Conservation (phyloP, 2,113 vertebrate genomes). For the Phyllostomus discolor region DNA sequence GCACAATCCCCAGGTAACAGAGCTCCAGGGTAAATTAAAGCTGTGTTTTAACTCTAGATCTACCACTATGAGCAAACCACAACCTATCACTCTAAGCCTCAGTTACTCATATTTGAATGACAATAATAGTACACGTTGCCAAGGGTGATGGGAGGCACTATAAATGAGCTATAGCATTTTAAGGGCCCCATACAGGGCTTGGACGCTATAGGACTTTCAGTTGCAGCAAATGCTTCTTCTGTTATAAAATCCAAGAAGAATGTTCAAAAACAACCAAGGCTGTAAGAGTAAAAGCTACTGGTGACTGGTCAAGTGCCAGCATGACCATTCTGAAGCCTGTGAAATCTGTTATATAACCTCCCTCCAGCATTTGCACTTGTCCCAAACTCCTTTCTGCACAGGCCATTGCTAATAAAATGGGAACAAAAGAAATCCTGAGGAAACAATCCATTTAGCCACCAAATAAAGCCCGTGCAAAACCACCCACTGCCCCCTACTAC, state of each 20-base stretch:
- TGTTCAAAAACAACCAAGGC: background rate
- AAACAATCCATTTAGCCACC: constrained; percentile 25
- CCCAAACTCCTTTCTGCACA: background rate
- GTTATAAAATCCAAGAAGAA: constrained; percentile 19
- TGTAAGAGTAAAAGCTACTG: background rate
- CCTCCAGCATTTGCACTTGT: background rate
- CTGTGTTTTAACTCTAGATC: background rate
- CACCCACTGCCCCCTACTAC: constrained; percentile 66
- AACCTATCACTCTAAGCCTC: background rate
- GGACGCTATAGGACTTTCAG: background rate
- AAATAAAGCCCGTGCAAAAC: constrained; percentile 77
- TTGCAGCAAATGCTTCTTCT: background rate
- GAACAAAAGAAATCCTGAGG: constrained; percentile 44
- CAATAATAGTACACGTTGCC: background rate
- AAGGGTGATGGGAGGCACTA: background rate
- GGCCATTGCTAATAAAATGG: constrained; percentile 49
- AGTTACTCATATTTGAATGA: background rate
- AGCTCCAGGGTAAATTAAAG: background rate
- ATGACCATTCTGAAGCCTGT: background rate
- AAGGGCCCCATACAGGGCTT: background rate
- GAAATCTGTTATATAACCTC: background rate
- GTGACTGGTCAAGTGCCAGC: background rate
- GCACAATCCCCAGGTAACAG: background rate
- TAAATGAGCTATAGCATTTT: background rate
- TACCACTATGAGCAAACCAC: background rate